Conservation (phyloP, 2,797 vertebrate species). For the Hydrocynus forskahlii region DNA sequence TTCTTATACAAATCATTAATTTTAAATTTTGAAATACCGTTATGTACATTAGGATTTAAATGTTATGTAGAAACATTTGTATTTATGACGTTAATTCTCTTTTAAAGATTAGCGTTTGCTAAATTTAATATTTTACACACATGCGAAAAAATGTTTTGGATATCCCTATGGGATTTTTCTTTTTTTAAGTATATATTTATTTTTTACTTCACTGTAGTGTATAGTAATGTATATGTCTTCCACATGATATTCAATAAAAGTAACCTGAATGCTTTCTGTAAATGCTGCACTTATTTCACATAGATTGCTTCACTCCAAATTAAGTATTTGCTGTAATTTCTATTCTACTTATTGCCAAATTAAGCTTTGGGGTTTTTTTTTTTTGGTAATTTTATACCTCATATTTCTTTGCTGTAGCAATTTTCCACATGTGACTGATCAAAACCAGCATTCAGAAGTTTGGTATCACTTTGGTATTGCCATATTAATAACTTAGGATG, state of each 20-base stretch:
- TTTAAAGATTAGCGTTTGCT: constrained; percentile 86
- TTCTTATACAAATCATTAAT: constrained; percentile 51
- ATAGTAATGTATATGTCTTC: constrained; percentile 88
- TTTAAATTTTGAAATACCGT: constrained; percentile 71
- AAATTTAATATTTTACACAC: constrained; percentile 86
- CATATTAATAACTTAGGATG: too few relatives aligned
- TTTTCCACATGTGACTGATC: too few relatives aligned
- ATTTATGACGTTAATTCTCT: constrained; percentile 85
- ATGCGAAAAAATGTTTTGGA: constrained; percentile 90
- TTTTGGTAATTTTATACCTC: too few relatives aligned
- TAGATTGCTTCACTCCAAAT: too few relatives aligned
- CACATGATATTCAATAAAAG: constrained; percentile 87
- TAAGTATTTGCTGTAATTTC: background rate
- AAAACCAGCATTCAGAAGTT: too few relatives aligned
- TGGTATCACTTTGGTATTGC: too few relatives aligned
- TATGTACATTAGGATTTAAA: constrained; percentile 75
- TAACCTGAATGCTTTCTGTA: constrained; percentile 80
- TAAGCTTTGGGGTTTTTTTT: too few relatives aligned
- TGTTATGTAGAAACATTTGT: constrained; percentile 91
- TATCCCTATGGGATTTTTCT: constrained; percentile 98
- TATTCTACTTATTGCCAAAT: too few relatives aligned
- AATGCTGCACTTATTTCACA: constrained; percentile 29
- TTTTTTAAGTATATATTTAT: constrained; percentile 84
- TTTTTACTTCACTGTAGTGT: constrained; percentile 85
- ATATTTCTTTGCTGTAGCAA: too few relatives aligned